Evolutionary conservation across 2,113 vertebrate genomes (phyloP).

Genomic region (Mesembrinibis cayennensis): DNA sequence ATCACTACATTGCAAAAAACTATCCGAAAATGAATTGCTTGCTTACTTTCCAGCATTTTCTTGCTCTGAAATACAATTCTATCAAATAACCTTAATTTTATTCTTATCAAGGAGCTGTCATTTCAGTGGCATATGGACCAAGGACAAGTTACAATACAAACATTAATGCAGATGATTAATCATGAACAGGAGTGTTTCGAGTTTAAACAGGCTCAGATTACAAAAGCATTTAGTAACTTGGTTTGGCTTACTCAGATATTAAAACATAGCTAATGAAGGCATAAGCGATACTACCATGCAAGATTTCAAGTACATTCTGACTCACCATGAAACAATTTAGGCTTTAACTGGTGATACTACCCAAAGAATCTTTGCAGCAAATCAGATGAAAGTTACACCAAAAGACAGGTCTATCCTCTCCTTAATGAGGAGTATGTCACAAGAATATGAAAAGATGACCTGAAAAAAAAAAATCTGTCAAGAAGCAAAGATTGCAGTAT

Average conservation of each 20-base stretch:
- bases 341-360: neutral
- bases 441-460: neutral
- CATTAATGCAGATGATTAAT: constrained; percentile 45
- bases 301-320: constrained; percentile 8
- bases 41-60: neutral
- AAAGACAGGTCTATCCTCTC: neutral
- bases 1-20: neutral
- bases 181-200: neutral
- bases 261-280: neutral
- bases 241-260: neutral
- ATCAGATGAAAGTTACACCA: neutral
- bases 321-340: neutral
- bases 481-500: neutral
- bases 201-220: constrained; percentile 53
- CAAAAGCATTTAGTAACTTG: constrained; percentile 23
- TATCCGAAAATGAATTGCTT: neutral
- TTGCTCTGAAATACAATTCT: neutral
- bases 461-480: neutral
- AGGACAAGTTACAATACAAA: constrained; percentile 46
- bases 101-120: constrained; percentile 9
- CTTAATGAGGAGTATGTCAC: neutral
- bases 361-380: neutral
- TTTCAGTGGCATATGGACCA: neutral
- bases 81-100: neutral
- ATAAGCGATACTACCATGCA: neutral